Percentiles rank a stretch among this genome's conserved stretches.
Conservation (phyloP, 2,888 invertebrate species). For the Pammene aurita region DNA sequence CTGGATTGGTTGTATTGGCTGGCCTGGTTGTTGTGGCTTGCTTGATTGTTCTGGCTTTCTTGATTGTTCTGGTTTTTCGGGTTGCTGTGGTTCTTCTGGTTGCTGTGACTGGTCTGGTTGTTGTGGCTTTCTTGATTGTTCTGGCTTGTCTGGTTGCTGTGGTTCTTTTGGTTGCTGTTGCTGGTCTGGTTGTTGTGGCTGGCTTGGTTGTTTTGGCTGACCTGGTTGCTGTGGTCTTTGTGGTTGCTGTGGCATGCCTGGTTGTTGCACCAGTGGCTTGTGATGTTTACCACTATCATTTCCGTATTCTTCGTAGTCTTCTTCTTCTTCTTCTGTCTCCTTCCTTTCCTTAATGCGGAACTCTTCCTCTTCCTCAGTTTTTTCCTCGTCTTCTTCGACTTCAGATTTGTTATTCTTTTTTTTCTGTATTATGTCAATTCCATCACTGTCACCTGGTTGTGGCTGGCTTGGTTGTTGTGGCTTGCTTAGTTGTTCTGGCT, state of each 20-base stretch:
- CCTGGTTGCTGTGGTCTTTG: not conserved
- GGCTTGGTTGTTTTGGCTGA: not conserved
- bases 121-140: not conserved
- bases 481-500: not conserved
- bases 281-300: not conserved
- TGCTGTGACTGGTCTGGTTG: not conserved
- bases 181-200: constrained; percentile 17
- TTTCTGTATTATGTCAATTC: not conserved
- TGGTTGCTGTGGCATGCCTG: not conserved
- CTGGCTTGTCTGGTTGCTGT: not conserved
- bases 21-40: not conserved
- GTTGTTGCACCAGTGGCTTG: not conserved
- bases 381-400: not conserved
- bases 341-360: not conserved
- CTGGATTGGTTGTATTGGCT: not conserved
- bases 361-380: constrained; percentile 5
- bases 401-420: not conserved
- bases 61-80: constrained; percentile 28
- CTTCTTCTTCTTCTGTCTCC: not conserved
- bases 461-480: too few species aligned
- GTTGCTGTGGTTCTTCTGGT: not conserved
- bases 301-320: too few species aligned
- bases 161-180: not conserved
- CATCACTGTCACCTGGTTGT: not conserved
- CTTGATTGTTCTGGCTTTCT: constrained; percentile 15